Percentiles rank a stretch among this genome's conserved stretches.
Conservation (phyloP, 2,113 vertebrate species). For the Dromas ardeola region DNA sequence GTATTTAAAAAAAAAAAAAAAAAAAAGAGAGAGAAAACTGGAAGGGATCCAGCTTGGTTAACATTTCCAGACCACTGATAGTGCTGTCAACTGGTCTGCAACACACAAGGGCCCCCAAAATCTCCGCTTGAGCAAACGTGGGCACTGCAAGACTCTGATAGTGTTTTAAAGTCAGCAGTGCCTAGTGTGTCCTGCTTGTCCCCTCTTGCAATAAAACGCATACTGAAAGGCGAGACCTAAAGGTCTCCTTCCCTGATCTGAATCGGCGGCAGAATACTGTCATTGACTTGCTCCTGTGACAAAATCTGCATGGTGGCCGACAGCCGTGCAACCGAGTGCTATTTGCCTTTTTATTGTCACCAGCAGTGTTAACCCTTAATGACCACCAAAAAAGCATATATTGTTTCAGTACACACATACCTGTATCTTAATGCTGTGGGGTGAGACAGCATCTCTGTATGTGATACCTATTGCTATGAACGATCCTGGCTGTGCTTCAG, state of each 20-base stretch:
- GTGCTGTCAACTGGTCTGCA: not conserved
- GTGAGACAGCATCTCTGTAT: not conserved
- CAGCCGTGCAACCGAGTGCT: not conserved
- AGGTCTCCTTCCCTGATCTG: not conserved
- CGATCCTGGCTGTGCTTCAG: not conserved
- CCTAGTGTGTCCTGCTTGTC: not conserved
- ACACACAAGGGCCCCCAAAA: not conserved
- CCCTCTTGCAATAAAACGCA: not conserved
- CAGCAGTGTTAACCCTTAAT: not conserved
- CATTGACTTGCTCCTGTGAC: not conserved
- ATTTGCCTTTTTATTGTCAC: not conserved
- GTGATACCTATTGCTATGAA: not conserved
- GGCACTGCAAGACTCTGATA: not conserved
- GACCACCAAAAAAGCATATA: not conserved
- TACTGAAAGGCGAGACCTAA: not conserved
- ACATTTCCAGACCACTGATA: not conserved
- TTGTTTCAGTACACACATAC: not conserved
- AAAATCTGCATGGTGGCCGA: not conserved
- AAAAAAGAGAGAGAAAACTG: not conserved
- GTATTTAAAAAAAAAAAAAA: not conserved
- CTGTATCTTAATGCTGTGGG: not conserved
- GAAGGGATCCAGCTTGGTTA: not conserved
- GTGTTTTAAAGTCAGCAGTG: not conserved
- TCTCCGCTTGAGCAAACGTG: rapidly evolving
- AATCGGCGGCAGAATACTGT: not conserved